Percentiles rank a stretch among this genome's conserved stretches.
phyloP scores from a whole-genome alignment of 2,888 invertebrate species.

The Pseudolycoriella hygida region DNA sequence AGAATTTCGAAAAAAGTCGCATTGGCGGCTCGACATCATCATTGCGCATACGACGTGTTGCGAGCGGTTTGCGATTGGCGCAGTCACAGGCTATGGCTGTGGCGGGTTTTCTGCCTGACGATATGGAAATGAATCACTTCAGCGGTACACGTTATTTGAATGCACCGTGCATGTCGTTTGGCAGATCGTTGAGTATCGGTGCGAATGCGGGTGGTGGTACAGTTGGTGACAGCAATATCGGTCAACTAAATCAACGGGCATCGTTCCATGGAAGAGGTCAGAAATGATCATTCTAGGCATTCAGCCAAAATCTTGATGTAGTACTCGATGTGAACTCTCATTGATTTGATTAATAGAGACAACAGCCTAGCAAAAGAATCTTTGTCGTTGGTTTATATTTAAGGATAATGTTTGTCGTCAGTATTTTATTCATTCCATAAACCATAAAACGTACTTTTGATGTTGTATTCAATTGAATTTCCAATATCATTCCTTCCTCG shows the following conservation, averaged over 20 bases:
- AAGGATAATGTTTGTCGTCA: too few species aligned
- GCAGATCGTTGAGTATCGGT: not conserved
- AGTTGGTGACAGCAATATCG: not conserved
- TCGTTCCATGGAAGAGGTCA: conserved; percentile 49
- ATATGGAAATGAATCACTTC: not conserved
- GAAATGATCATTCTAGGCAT: conserved; percentile 11
- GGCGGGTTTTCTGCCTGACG: conserved; percentile 42
- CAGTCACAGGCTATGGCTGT: conserved; percentile 56
- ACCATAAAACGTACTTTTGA: too few species aligned
- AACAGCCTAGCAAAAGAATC: too few species aligned
- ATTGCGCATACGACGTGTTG: conserved; percentile 33
- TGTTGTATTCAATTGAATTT: too few species aligned
- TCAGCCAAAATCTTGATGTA: too few species aligned
- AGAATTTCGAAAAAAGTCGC: conserved; percentile 19
- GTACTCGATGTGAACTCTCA: too few species aligned
- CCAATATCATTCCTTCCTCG: too few species aligned
- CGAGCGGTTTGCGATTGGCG: conserved; percentile 49
- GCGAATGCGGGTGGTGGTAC: not conserved
- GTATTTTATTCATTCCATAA: too few species aligned
- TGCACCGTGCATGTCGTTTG: not conserved
- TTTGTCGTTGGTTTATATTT: too few species aligned
- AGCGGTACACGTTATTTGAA: not conserved
- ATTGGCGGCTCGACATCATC: not conserved
- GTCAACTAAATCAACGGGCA: conserved; percentile 34
- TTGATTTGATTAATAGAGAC: too few species aligned